Evolutionary conservation across 2,888 invertebrate species (phyloP), one percentile per base, ranked within the genome.

Genomic region (Troglohyphantes excavatus): DNA sequence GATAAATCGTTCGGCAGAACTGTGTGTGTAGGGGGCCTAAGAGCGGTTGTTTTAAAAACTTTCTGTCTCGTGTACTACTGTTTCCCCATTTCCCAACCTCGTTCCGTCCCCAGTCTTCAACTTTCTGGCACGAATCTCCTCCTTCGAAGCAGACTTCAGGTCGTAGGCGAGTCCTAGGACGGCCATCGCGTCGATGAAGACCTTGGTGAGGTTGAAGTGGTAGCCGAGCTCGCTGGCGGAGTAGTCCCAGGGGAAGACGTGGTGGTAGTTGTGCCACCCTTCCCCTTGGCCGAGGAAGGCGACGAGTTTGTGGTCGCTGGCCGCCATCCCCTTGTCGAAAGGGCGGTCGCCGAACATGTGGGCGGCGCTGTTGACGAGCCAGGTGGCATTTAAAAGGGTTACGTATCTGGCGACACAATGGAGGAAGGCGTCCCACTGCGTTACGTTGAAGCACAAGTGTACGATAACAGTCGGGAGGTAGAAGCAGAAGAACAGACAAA

Each of bases 381-480:
- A 95, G 3, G 95, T 95, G 93, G 96, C 96, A 91, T 94, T 87
- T 21, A 85, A 61, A 26, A 76, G 53, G 91, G 96, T 94, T 78
- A 96, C 96, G 94, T 98, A 98, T 78, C 98, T 95, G 92, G 96
- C 95, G 91, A 97, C 96, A 2, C 95, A 95, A 92, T 96, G 96
- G 94, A 97, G 96, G 94, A 97, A 98, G 3, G 97, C 96, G 91
- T 95, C 95, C 94, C 96, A 95, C 7, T 96, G 93, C 0, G 95
- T 94, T 93, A 98, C 98, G 63, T 95, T 94, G 98, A 98, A 98
- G 93, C 95, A 96, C 93, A 96, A 96, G 93, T 95, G 95, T 0
- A 98, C 98, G 73, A 98, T 95, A 90, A 95, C 92, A 0, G 97
- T 96, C 0, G 98, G 94, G 29, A 94, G 82, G 11, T 94, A 88